Conservation (phyloP, 2,113 vertebrate species). For the Eolophus roseicapilla region DNA sequence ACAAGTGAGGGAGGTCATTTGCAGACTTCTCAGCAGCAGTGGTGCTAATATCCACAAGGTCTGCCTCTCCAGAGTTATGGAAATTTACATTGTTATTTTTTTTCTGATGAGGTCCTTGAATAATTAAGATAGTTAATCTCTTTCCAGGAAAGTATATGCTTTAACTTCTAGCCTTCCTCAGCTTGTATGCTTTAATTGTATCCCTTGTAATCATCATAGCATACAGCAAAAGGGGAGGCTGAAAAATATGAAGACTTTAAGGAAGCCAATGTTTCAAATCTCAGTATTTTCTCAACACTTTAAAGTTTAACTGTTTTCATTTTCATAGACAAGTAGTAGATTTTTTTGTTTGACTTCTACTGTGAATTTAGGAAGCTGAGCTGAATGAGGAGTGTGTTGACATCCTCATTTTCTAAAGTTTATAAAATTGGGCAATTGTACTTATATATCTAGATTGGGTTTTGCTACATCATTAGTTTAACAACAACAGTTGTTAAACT, state of each 20-base stretch:
- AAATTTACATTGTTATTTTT: constrained; percentile 2
- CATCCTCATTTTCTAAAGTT: background rate
- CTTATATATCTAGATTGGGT: background rate
- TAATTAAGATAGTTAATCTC: constrained; percentile 45
- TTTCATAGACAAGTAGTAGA: background rate
- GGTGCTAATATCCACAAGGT: background rate
- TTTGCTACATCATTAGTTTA: background rate
- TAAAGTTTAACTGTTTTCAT: background rate
- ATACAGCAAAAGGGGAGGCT: background rate
- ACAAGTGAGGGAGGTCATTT: background rate
- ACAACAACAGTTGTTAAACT: background rate
- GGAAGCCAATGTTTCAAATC: background rate
- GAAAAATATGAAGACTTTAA: background rate
- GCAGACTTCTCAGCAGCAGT: background rate
- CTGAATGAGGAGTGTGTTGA: background rate
- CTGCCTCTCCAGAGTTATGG: background rate
- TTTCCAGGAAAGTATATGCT: constrained; percentile 24
- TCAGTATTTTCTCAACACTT: background rate
- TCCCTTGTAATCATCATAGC: background rate
- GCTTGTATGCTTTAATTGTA: constrained; percentile 21
- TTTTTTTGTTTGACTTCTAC: background rate
- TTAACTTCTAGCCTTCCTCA: constrained; percentile 10
- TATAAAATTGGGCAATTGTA: background rate
- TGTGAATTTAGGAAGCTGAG: background rate
- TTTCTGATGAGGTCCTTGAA: background rate